phyloP scores from a whole-genome alignment of 2,113 vertebrate species.

The Copsychus sechellarum region DNA sequence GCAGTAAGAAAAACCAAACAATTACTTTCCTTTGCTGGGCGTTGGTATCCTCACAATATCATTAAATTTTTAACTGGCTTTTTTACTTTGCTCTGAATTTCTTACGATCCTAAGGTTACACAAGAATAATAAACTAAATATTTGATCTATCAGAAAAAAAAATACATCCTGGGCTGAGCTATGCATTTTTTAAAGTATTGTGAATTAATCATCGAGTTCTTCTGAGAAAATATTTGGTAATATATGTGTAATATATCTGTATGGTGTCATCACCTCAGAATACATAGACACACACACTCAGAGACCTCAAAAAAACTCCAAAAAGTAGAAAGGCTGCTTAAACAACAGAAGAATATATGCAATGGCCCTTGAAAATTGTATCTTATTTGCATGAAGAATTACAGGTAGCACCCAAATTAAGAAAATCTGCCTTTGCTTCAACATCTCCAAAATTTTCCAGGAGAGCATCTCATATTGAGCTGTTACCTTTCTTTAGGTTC shows the following conservation, averaged over 20 bases:
- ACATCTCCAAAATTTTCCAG: background rate
- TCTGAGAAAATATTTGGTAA: background rate
- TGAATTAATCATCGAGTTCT: background rate
- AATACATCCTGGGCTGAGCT: background rate
- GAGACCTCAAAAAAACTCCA: rapidly evolving
- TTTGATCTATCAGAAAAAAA: background rate
- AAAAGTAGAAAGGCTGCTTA: background rate
- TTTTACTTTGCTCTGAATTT: background rate
- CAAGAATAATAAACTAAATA: background rate
- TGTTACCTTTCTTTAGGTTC: background rate
- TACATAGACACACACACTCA: rapidly evolving
- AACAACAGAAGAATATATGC: background rate
- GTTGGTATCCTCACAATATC: background rate
- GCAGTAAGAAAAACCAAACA: background rate
- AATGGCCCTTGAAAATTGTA: background rate
- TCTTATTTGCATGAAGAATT: background rate
- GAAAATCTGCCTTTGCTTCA: background rate
- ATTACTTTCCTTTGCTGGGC: background rate
- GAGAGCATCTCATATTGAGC: background rate
- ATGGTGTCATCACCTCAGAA: background rate
- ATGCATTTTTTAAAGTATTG: background rate
- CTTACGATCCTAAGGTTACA: background rate
- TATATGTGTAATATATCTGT: background rate
- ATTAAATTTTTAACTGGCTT: background rate
- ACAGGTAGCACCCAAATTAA: background rate